phyloP scores from a whole-genome alignment of 30 jellyfish, hydroid and myxozoan species.

The Hydra vulgaris region DNA sequence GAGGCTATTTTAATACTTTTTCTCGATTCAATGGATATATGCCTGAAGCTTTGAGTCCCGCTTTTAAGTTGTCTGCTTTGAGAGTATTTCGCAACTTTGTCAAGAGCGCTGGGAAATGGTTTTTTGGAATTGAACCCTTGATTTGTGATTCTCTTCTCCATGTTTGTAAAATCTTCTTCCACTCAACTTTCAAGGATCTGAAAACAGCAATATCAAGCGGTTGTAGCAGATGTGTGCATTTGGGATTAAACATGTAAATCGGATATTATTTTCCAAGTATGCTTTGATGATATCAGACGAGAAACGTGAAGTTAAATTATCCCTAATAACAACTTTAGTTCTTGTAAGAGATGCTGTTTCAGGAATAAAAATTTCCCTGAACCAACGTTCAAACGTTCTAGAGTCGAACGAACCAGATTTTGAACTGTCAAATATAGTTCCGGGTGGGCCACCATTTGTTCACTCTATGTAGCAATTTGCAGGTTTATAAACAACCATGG shows the following conservation, averaged over 20 bases:
- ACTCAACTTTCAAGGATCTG: not conserved
- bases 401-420: not conserved
- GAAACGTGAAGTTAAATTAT: not conserved
- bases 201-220: not conserved
- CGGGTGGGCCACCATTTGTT: not conserved
- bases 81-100: not conserved
- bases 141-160: not conserved
- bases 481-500: not conserved
- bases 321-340: not conserved
- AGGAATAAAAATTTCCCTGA: not conserved
- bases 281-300: not conserved
- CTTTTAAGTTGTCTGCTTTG: not conserved
- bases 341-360: not conserved
- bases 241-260: not conserved
- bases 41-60: not conserved
- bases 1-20: not conserved
- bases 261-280: not conserved
- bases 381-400: not conserved
- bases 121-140: not conserved
- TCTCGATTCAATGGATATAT: not conserved
- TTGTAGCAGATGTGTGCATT: not conserved
- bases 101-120: not conserved
- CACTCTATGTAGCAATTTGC: not conserved
- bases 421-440: not conserved
- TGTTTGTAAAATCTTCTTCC: not conserved